Evolutionary conservation across 2,113 vertebrate species (phyloP).

Genomic region (Gallinago media): DNA sequence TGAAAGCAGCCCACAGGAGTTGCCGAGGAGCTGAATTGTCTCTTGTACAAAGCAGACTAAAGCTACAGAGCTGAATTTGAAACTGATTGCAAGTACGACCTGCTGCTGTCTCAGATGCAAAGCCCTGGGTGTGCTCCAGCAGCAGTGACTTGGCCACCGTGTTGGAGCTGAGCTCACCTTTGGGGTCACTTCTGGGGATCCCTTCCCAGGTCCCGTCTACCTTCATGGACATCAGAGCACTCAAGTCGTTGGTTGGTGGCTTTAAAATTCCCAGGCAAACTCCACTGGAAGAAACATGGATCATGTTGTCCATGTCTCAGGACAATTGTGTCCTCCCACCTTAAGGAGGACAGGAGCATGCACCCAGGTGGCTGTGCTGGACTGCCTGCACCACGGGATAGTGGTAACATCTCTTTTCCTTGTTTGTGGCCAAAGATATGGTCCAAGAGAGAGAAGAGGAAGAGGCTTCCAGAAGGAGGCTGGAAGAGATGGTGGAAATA

Average conservation of each 20-base stretch:
- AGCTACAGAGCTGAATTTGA: neutral
- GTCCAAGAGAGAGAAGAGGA: neutral
- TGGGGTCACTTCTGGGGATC: neutral
- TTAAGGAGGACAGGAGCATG: neutral
- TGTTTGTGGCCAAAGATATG: neutral
- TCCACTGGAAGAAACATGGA: neutral
- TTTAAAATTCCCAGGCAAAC: neutral
- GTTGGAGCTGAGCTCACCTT: neutral
- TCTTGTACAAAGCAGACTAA: neutral
- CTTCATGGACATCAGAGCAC: neutral
- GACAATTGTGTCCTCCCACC: neutral
- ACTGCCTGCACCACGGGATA: neutral
- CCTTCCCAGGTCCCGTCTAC: neutral
- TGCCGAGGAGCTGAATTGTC: neutral
- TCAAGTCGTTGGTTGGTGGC: neutral
- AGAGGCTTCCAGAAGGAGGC: neutral
- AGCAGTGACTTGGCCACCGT: neutral
- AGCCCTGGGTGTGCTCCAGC: neutral
- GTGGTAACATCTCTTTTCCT: neutral
- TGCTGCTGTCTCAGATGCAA: neutral
- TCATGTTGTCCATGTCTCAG: no score
- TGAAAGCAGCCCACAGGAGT: neutral
- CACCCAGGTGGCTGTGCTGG: neutral
- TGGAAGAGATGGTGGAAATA: slow-evolving; percentile 45
- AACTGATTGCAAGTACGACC: rapidly evolving